phyloP scores from a whole-genome alignment of 2,113 vertebrate genomes.

The Platichthys stellatus region DNA sequence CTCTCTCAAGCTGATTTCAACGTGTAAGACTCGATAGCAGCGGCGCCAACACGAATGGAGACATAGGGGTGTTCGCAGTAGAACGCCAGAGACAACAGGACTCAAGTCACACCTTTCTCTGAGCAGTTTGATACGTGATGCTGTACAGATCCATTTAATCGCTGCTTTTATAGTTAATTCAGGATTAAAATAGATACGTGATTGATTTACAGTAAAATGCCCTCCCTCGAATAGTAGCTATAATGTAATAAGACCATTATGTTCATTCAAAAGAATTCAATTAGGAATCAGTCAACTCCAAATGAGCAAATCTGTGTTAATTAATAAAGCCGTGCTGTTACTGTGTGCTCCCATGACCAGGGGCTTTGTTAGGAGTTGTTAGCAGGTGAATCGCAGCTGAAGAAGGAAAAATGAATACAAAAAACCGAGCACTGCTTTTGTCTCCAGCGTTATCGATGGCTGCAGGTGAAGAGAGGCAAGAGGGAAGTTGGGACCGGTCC shows the following conservation, averaged over 20 bases:
- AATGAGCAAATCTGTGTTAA: not conserved
- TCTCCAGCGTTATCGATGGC: slow-evolving; percentile 3
- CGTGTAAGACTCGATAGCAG: slow-evolving; percentile 38
- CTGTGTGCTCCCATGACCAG: not conserved
- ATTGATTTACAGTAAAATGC: not conserved
- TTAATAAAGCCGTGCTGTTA: not conserved
- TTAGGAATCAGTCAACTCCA: not conserved
- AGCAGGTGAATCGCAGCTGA: not conserved
- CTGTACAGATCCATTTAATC: not conserved
- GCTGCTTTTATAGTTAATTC: not conserved
- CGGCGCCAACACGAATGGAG: slow-evolving; percentile 24
- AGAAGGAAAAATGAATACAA: not conserved
- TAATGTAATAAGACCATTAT: not conserved
- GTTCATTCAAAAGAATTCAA: not conserved
- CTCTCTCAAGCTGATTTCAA: slow-evolving; percentile 37
- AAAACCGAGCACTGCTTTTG: not conserved
- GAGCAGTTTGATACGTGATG: not conserved
- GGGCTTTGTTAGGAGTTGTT: not conserved
- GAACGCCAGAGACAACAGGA: not conserved
- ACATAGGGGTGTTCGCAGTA: not conserved
- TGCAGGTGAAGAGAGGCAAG: slow-evolving; percentile 35
- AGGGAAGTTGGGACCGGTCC: slow-evolving; percentile 33
- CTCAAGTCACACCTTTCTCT: not conserved
- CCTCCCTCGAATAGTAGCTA: no score
- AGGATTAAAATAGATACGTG: not conserved